These are phyloP conservation scores for Tenualosa thibaudeaui DNA, from an alignment of 2,797 vertebrate genomes.

Conservation along the genomic window DNA sequence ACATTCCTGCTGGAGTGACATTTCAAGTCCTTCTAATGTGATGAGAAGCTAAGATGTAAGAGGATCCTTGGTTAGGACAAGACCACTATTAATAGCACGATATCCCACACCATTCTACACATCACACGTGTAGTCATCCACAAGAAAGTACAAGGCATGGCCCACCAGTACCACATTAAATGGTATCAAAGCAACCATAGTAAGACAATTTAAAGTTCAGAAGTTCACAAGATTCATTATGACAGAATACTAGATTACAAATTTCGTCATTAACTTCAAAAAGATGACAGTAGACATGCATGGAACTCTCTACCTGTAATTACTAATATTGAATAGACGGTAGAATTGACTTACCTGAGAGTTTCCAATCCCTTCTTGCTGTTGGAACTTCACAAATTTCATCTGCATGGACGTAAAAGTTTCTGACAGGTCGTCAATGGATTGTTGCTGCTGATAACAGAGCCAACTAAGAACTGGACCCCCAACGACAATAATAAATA, in stretches of 20 bases:
- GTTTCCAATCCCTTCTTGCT: conserved; percentile 44
- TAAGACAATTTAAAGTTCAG: neutral
- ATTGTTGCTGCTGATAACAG: conserved; percentile 53
- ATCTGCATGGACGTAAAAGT: conserved; percentile 47
- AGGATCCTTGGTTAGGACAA: conserved; percentile 39
- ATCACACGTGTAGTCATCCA: conserved; percentile 31
- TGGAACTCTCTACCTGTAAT: too few species aligned
- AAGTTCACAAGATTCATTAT: neutral
- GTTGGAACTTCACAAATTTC: conserved; percentile 52
- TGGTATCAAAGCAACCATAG: neutral
- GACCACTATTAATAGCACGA: conserved; percentile 52
- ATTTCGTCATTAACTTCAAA: neutral
- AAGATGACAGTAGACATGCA: neutral
- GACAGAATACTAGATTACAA: neutral
- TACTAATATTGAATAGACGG: neutral
- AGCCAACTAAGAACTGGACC: conserved; percentile 50
- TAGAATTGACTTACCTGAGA: conserved; percentile 48
- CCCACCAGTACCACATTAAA: neutral
- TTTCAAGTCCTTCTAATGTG: conserved; percentile 11
- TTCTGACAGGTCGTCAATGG: conserved; percentile 51
- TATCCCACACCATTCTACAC: conserved; percentile 33
- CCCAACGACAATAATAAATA: conserved; percentile 48
- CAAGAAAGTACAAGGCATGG: conserved; percentile 34
- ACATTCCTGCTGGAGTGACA: neutral
- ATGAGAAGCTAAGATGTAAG: conserved; percentile 42